phyloP scores from a whole-genome alignment of 1,140 invertebrate genomes.

The Intoshia linei region DNA sequence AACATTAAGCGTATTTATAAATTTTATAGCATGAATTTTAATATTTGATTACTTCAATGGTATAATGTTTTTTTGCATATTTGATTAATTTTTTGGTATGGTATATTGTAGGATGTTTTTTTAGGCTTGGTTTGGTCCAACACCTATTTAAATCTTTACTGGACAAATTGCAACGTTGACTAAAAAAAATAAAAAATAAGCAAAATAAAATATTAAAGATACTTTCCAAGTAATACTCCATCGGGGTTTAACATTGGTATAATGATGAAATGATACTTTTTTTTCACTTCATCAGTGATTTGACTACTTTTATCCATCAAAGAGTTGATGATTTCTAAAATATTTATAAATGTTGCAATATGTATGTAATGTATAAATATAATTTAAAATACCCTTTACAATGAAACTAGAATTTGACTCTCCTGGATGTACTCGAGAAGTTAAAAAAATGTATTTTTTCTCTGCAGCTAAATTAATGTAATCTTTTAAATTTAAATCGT shows the following conservation, averaged over 20 bases:
- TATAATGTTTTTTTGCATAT: too few relatives aligned
- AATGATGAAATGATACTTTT: conserved; percentile 44
- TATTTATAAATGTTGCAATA: not conserved
- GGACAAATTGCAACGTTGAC: conserved; percentile 39
- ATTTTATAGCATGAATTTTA: too few relatives aligned
- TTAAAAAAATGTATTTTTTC: conserved; percentile 30
- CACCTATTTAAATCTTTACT: conserved; percentile 45
- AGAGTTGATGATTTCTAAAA: conserved; percentile 31
- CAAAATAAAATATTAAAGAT: conserved; percentile 18
- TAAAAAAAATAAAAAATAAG: conserved; percentile 20
- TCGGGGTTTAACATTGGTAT: conserved; percentile 87
- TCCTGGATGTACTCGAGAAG: conserved; percentile 48
- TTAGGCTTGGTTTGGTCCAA: conserved; percentile 37
- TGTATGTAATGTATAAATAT: not conserved
- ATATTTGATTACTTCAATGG: too few relatives aligned
- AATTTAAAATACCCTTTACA: conserved; percentile 36
- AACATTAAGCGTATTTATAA: too few relatives aligned
- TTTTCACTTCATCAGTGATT: conserved; percentile 31
- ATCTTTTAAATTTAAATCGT: conserved; percentile 4
- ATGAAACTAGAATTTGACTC: conserved; percentile 59
- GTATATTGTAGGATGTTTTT: conserved; percentile 55
- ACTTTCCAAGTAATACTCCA: conserved; percentile 44
- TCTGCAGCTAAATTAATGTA: conserved; percentile 1
- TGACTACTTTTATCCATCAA: conserved; percentile 32
- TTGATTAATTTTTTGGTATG: conserved; percentile 39